Evolutionary conservation across 2,113 vertebrate genomes (phyloP).

Genomic region (Pycnonotus jocosus): DNA sequence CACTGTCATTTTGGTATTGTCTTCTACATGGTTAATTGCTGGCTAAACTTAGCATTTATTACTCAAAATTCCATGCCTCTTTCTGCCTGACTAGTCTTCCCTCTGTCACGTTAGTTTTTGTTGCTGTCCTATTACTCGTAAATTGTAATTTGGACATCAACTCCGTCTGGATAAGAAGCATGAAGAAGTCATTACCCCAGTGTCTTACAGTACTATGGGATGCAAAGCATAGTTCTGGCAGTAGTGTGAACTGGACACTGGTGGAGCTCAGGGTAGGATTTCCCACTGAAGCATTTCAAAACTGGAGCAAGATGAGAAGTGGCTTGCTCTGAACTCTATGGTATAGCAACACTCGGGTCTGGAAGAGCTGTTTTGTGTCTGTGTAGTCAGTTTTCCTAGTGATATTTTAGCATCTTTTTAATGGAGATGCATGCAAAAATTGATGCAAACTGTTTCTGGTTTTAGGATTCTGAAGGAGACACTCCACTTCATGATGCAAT

Average conservation of each 20-base stretch:
- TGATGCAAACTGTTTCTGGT: background rate
- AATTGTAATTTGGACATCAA: background rate
- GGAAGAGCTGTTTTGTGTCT: background rate
- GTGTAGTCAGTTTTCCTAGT: background rate
- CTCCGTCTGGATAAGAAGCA: background rate
- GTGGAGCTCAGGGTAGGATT: background rate
- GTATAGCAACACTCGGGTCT: background rate
- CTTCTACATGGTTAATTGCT: background rate
- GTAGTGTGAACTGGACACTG: too few species aligned
- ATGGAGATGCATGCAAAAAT: background rate
- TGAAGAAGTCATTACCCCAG: background rate
- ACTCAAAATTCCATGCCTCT: background rate
- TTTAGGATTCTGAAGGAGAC: constrained; percentile 95
- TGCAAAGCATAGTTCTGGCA: background rate
- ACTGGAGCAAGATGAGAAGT: background rate
- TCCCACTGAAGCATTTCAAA: background rate
- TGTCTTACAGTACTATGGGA: background rate
- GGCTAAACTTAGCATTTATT: background rate
- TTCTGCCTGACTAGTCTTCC: background rate
- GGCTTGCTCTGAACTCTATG: background rate
- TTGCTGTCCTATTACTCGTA: background rate
- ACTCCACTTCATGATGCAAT: constrained; percentile 97
- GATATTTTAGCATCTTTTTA: background rate
- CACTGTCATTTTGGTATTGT: background rate
- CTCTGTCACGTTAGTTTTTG: background rate